phyloP scores from a whole-genome alignment of 1,140 invertebrate genomes.

The Nephotettix cincticeps region DNA sequence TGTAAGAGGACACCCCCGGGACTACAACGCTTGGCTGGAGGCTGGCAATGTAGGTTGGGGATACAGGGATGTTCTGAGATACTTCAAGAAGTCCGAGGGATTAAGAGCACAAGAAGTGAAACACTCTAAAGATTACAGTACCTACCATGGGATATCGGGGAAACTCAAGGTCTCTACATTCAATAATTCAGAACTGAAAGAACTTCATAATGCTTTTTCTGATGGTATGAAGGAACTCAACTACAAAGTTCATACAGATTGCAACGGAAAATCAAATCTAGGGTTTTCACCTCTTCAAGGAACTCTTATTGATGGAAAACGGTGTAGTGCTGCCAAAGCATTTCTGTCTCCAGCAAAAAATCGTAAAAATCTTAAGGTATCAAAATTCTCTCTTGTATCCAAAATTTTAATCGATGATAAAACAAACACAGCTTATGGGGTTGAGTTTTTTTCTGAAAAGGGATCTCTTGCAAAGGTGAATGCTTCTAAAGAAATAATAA shows the following conservation, averaged over 20 bases:
- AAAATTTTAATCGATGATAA: slow-evolving; percentile 48
- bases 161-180: background rate
- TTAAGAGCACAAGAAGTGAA: slow-evolving; percentile 14
- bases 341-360: slow-evolving; percentile 34
- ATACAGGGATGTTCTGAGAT: slow-evolving; percentile 52
- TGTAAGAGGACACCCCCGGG: slow-evolving; percentile 55
- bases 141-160: slow-evolving; percentile 12
- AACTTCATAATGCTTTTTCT: background rate
- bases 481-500: slow-evolving; percentile 44
- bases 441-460: slow-evolving; percentile 69
- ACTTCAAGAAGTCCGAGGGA: slow-evolving; percentile 49
- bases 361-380: slow-evolving; percentile 54
- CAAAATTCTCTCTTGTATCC: slow-evolving; percentile 53
- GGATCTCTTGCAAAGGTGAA: slow-evolving; percentile 43
- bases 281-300: slow-evolving; percentile 15
- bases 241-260: slow-evolving; percentile 5
- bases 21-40: slow-evolving; percentile 59
- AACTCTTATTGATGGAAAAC: slow-evolving; percentile 63
- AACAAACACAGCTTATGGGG: slow-evolving; percentile 64
- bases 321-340: slow-evolving; percentile 70
- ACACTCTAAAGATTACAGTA: background rate
- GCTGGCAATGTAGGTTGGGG: slow-evolving; percentile 52
- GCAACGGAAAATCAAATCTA: slow-evolving; percentile 3
- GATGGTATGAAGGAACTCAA: background rate
- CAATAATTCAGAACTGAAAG: background rate